Base-by-base conservation (phyloP, 2,888 invertebrate genomes). In the Dryomyza anilis region DNA sequence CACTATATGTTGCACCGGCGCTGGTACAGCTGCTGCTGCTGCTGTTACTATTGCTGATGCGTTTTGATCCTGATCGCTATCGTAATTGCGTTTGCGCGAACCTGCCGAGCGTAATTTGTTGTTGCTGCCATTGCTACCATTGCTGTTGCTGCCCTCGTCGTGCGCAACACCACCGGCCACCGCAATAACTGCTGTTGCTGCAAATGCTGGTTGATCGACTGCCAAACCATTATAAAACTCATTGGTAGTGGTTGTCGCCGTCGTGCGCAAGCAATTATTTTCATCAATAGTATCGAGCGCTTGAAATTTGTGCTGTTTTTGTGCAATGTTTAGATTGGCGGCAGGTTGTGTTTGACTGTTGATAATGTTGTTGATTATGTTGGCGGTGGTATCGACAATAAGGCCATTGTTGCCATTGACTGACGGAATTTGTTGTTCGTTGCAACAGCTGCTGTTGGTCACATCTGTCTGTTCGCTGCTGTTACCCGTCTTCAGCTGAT, bases 11-110 rank as follows among this genome's bases (percentile, higher is more conserved):
- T 30, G 29, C 12, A 46, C 29, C 59, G 57, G 63, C 39, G 33
- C 62, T 30, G 45, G 21, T 10, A 36, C 46, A 10, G 58, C 56
- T 10, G 67, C n/a, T 12, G 73, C n/a, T 25, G 55, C 63, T 3
- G 30, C 21, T 0, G 71, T 71, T 55, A 65, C 59, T 6, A 64
- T 10, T 0, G 67, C 23, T 30, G 45, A n/a, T n/a, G n/a, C n/a
- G 19, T 14, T 66, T 7, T 68, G 66, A 56, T 65, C 66, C 25
- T 52, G 30, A 0, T 68, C 63, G 50, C 63, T 64, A 60, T 83
- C 83, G 63, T 77, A 83, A 65, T 78, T 79, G 16, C 83, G 76
- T 72, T 82, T 82, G 25, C 81, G 77, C 7, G 80, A 61, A 21
- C 76, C 69, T 60, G 68, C 58, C 66, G 73, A 55, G 67, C 75